These are phyloP conservation scores for Corythornis madagascariensis DNA, from an alignment of 2,113 vertebrate species.

Conservation along the genomic window DNA sequence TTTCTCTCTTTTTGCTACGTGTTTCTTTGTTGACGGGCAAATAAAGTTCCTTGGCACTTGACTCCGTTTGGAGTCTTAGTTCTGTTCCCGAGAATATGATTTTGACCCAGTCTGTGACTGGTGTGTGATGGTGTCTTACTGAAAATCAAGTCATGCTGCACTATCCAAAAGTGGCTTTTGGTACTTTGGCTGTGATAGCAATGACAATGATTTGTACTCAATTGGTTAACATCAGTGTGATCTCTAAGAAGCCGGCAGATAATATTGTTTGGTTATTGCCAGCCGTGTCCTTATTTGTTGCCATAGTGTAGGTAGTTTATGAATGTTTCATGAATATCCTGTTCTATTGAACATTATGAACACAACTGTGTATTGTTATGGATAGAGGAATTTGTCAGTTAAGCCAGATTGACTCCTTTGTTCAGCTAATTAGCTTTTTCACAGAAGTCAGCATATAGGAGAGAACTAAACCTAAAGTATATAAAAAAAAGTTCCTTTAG, in stretches of 20 bases:
- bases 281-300: not conserved
- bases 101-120: too few species aligned
- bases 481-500: not conserved
- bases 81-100: too few species aligned
- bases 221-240: not conserved
- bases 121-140: not conserved
- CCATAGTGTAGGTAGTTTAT: constrained; percentile 16
- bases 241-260: not conserved
- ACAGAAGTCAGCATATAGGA: not conserved
- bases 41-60: too few species aligned
- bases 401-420: not conserved
- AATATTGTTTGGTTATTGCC: not conserved
- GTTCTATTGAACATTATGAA: not conserved
- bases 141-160: not conserved
- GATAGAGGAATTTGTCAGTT: not conserved
- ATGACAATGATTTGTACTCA: not conserved
- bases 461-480: not conserved
- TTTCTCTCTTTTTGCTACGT: too few species aligned
- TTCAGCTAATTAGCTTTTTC: not conserved
- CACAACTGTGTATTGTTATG: not conserved
- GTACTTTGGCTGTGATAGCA: not conserved
- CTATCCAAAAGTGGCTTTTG: not conserved
- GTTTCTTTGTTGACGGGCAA: too few species aligned
- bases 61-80: too few species aligned
- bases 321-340: not conserved